phyloP scores from a whole-genome alignment of 2,797 vertebrate species.

The Gallinago nigripennis region DNA sequence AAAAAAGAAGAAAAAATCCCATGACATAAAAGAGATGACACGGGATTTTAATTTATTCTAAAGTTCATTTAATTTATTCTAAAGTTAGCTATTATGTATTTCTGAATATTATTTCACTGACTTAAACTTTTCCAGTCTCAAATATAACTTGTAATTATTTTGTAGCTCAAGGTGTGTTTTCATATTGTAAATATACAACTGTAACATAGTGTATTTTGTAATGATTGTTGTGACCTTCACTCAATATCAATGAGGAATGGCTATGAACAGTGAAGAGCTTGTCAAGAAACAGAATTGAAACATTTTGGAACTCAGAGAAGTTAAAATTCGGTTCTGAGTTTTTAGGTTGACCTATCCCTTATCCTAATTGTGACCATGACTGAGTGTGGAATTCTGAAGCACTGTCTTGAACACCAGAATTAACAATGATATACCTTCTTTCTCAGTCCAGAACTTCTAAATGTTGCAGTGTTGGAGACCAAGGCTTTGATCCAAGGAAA shows the following conservation, averaged over 20 bases:
- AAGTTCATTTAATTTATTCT: neutral
- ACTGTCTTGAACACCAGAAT: neutral
- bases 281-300: neutral
- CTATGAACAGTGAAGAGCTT: neutral
- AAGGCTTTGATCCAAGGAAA: slow-evolving; percentile 60
- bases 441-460: slow-evolving; percentile 45
- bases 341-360: neutral
- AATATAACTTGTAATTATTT: neutral
- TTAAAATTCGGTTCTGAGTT: neutral
- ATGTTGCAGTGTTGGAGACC: slow-evolving; percentile 41
- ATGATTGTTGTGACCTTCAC: neutral
- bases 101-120: neutral
- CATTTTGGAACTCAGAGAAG: neutral
- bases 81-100: neutral
- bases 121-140: neutral
- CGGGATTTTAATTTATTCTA: neutral
- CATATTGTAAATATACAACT: neutral
- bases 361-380: neutral
- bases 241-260: neutral
- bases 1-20: rapidly evolving
- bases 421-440: neutral
- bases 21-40: neutral
- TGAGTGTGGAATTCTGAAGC: neutral
- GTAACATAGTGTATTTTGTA: neutral
- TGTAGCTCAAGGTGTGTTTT: neutral